phyloP scores from a whole-genome alignment of 2,797 vertebrate species.

The Triplophysa yarkandensis region DNA sequence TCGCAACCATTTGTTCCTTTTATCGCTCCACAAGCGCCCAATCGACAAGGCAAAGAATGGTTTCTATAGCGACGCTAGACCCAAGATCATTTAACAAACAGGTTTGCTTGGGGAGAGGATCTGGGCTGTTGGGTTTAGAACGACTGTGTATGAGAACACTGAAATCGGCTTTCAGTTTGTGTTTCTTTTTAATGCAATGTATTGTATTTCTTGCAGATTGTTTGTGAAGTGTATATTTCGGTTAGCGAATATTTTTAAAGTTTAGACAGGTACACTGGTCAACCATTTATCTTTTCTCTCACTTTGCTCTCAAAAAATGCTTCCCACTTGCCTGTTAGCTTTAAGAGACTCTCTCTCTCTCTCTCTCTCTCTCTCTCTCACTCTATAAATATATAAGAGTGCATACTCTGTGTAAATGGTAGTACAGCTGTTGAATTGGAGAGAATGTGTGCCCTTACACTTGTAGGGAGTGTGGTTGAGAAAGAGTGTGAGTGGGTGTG shows the following conservation, averaged over 20 bases:
- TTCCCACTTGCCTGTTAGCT: slow-evolving; percentile 18
- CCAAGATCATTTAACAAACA: slow-evolving; percentile 57
- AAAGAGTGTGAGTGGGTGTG: slow-evolving; percentile 20
- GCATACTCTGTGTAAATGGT: slow-evolving; percentile 19
- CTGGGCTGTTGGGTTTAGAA: slow-evolving; percentile 33
- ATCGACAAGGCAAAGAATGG: slow-evolving; percentile 67
- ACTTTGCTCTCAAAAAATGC: slow-evolving; percentile 14
- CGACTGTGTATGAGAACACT: slow-evolving; percentile 27
- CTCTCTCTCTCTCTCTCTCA: not conserved
- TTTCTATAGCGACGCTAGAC: slow-evolving; percentile 74
- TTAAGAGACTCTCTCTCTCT: not conserved
- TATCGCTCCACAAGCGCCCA: slow-evolving; percentile 56
- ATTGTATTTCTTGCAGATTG: not conserved
- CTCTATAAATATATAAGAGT: not conserved
- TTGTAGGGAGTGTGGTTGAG: slow-evolving; percentile 7
- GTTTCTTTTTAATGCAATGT: not conserved
- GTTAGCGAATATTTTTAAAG: not conserved
- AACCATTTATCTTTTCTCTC: slow-evolving; percentile 12
- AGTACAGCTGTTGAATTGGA: slow-evolving; percentile 23
- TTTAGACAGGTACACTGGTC: slow-evolving; percentile 17
- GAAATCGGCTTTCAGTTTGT: slow-evolving; percentile 22
- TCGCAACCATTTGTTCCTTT: slow-evolving; percentile 68
- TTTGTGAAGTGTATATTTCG: not conserved
- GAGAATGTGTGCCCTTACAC: slow-evolving; percentile 18
- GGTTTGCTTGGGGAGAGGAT: slow-evolving; percentile 41